Percentiles rank a stretch among this genome's conserved stretches.
Conservation (phyloP, 2,888 invertebrate species). For the Blastobasis adustella region DNA sequence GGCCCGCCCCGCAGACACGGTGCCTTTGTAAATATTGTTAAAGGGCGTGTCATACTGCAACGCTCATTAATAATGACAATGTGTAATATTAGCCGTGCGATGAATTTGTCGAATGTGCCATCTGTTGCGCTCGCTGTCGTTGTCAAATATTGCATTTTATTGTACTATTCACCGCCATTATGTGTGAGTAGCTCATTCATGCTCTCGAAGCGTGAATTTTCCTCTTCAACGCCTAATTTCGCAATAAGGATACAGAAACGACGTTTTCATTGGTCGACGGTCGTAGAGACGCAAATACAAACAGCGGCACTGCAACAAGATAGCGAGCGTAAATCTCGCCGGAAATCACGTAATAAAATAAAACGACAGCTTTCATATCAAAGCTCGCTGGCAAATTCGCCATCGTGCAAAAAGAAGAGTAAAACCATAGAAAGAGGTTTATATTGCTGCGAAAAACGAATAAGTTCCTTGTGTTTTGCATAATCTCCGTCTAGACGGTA, state of each 20-base stretch:
- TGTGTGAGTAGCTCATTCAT: too few species aligned
- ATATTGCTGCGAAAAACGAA: slow-evolving; percentile 35
- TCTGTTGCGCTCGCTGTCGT: slow-evolving; percentile 38
- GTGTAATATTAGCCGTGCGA: slow-evolving; percentile 49
- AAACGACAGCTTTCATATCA: slow-evolving; percentile 43
- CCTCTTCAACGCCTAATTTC: slow-evolving; percentile 10
- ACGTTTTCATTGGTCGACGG: slow-evolving; percentile 24
- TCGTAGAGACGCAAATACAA: slow-evolving; percentile 27
- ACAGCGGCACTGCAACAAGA: slow-evolving; percentile 33
- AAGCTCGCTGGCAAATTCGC: slow-evolving; percentile 45
- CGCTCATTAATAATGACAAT: slow-evolving; percentile 61
- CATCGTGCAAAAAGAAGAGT: slow-evolving; percentile 44
- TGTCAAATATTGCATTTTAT: too few species aligned
- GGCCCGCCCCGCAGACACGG: slow-evolving; percentile 35
- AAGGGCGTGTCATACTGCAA: slow-evolving; percentile 49
- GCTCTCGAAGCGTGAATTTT: too few species aligned
- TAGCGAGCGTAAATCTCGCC: slow-evolving; percentile 33
- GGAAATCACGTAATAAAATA: slow-evolving; percentile 47
- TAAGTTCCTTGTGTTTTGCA: slow-evolving; percentile 57
- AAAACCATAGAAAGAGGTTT: slow-evolving; percentile 18
- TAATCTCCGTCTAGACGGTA: slow-evolving; percentile 71
- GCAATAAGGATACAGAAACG: slow-evolving; percentile 17
- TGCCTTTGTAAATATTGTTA: slow-evolving; percentile 52
- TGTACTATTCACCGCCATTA: too few species aligned
- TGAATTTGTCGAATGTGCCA: slow-evolving; percentile 42